Conservation (phyloP, 2,113 vertebrate species). For the Eulacestoma nigropectus region DNA sequence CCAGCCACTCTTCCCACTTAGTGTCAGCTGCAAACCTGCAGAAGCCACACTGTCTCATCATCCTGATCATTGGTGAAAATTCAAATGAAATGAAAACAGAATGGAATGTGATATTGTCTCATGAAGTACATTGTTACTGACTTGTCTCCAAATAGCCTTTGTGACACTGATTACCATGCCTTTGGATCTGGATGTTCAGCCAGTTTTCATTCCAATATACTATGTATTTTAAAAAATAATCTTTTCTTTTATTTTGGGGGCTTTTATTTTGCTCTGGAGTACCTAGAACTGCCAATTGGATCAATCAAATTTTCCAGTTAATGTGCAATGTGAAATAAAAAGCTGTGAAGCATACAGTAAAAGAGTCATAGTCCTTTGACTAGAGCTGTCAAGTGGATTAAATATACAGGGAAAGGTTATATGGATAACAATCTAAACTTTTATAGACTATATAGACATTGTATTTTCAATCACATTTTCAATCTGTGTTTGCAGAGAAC, state of each 20-base stretch:
- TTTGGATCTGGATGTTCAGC: background rate
- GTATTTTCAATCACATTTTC: background rate
- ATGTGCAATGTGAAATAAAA: background rate
- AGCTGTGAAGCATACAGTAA: background rate
- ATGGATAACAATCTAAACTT: background rate
- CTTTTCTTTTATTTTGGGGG: too few species aligned
- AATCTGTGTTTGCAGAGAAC: background rate
- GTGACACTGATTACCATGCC: fast-evolving
- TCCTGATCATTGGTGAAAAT: background rate
- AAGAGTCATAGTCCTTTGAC: background rate
- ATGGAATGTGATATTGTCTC: fast-evolving
- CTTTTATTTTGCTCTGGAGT: background rate
- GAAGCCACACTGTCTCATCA: background rate
- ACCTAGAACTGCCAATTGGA: background rate
- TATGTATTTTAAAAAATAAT: background rate
- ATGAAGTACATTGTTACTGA: too few species aligned
- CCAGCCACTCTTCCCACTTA: background rate
- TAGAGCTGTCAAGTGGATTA: background rate
- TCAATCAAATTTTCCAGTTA: background rate
- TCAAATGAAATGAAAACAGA: background rate
- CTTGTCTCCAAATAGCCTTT: background rate
- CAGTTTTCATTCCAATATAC: background rate
- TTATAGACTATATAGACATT: background rate
- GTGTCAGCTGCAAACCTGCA: background rate
- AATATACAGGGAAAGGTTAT: background rate